Evolutionary conservation across 2,113 vertebrate genomes (phyloP).

Genomic region (Petromus typicus): DNA sequence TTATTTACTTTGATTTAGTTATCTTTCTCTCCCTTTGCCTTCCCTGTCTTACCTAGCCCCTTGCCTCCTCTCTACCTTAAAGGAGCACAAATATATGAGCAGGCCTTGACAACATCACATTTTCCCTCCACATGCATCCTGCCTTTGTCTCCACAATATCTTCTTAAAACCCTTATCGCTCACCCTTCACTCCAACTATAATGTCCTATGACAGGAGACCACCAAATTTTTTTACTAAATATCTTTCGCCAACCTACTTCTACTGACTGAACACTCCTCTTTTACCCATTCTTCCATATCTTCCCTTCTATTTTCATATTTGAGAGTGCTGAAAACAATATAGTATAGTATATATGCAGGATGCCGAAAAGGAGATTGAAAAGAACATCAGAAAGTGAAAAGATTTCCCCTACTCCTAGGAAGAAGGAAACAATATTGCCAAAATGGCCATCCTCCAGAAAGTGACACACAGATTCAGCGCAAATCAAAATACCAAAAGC

Average conservation of each 20-base stretch:
- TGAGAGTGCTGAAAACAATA: not conserved
- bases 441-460: not conserved
- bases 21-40: not conserved
- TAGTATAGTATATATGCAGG: not conserved
- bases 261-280: not conserved
- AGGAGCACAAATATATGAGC: not conserved
- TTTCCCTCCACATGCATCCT: not conserved
- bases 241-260: not conserved
- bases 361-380: not conserved
- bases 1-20: not conserved
- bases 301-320: not conserved
- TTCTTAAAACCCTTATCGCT: not conserved
- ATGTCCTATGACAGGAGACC: not conserved
- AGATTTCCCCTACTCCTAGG: not conserved
- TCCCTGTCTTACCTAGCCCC: not conserved
- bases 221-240: not conserved
- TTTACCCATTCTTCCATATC: not conserved
- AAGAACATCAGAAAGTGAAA: not conserved
- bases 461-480: not conserved
- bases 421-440: not conserved
- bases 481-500: not conserved
- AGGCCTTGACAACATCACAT: not conserved
- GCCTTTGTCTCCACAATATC: not conserved
- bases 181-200: not conserved
- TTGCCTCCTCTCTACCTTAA: not conserved